Conservation (phyloP, 2,113 vertebrate species). For the Syngnathus floridae region DNA sequence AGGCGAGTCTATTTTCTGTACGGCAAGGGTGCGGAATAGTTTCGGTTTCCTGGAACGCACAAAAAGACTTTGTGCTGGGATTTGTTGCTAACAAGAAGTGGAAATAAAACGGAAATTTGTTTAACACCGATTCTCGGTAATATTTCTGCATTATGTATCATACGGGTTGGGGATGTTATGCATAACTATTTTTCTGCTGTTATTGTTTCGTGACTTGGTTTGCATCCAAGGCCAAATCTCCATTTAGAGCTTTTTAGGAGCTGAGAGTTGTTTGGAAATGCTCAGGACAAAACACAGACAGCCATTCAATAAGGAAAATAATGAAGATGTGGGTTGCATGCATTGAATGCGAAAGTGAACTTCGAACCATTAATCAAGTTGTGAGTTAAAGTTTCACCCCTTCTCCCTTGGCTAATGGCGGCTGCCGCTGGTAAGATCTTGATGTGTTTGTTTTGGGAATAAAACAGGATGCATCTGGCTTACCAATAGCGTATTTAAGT, state of each 20-base stretch:
- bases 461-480: conserved; percentile 9
- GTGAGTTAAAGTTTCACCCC: background rate
- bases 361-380: background rate
- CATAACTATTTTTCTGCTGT: background rate
- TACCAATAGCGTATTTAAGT: conserved; percentile 18
- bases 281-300: background rate
- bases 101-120: background rate
- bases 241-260: background rate
- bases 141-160: background rate
- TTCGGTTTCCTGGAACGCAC: too few relatives aligned
- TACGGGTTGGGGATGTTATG: background rate
- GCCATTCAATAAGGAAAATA: background rate
- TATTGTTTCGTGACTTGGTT: background rate
- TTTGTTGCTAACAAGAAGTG: too few relatives aligned
- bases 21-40: too few relatives aligned
- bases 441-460: conserved; percentile 7
- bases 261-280: background rate
- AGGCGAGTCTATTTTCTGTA: too few relatives aligned
- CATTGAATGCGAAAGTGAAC: background rate
- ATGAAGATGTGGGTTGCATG: background rate
- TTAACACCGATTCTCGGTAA: background rate
- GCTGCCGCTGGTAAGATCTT: background rate
- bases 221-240: background rate
- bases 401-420: background rate
- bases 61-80: too few relatives aligned